Percentiles rank a stretch among this genome's conserved stretches.
Conservation (phyloP, 2,888 invertebrate genomes). For the Gymnoscelis rufifasciata region DNA sequence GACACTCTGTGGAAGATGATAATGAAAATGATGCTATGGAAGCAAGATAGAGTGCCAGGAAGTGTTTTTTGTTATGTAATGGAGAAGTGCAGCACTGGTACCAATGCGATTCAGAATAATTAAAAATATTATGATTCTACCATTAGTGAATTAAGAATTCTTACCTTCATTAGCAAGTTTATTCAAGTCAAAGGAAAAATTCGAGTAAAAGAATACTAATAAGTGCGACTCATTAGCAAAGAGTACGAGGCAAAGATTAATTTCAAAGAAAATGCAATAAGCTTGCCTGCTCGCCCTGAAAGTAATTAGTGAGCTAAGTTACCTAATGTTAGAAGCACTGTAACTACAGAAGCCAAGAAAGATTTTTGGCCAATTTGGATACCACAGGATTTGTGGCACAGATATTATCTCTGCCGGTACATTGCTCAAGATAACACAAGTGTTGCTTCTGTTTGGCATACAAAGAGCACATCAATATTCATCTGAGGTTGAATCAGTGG, state of each 20-base stretch:
- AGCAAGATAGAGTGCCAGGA: no score
- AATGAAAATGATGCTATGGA: no score
- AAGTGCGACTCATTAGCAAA: constrained; percentile 25
- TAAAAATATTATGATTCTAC: constrained; percentile 2
- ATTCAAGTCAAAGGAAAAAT: constrained; percentile 22
- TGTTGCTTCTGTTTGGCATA: constrained; percentile 15
- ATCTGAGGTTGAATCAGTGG: constrained; percentile 35
- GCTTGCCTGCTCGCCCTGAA: constrained; percentile 7
- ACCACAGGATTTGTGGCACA: constrained; percentile 10
- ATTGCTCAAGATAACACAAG: constrained; percentile 18
- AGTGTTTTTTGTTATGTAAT: no score
- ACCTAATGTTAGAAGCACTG: constrained; percentile 2
- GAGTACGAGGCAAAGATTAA: constrained; percentile 14
- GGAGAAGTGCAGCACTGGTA: not conserved
- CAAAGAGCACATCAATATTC: constrained; percentile 35
- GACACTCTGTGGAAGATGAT: no score
- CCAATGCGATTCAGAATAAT: constrained; percentile 5
- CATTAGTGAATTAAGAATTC: constrained; percentile 8
- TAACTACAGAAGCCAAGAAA: not conserved
- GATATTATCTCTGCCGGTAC: constrained; percentile 4
- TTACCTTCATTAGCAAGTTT: constrained; percentile 23
- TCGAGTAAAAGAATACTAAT: constrained; percentile 27
- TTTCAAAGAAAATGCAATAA: constrained; percentile 16
- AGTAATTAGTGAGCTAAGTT: constrained; percentile 14
- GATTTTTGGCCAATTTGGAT: not conserved